Evolutionary conservation across 2,797 vertebrate species (phyloP).

Genomic region (Triplophysa bombifrons): DNA sequence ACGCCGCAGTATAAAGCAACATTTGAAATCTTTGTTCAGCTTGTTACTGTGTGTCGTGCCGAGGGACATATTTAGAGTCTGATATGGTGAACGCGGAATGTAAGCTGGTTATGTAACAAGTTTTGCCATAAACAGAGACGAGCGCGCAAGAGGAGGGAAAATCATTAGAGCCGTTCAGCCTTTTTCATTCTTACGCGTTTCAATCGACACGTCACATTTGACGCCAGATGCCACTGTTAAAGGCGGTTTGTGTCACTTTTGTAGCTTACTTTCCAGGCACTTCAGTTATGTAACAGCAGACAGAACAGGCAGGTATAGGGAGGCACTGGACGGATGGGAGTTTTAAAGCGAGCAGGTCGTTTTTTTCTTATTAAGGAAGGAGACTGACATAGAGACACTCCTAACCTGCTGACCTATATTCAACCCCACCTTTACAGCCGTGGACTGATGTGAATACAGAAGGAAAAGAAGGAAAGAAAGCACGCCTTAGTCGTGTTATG

Average conservation of each 20-base stretch:
- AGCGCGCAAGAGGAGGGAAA: slow-evolving; percentile 59
- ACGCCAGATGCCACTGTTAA: background rate
- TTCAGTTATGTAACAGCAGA: slow-evolving; percentile 77
- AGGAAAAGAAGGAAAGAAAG: slow-evolving; percentile 75
- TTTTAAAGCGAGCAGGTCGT: slow-evolving; percentile 62
- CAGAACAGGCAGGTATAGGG: slow-evolving; percentile 70
- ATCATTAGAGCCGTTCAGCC: slow-evolving; percentile 54
- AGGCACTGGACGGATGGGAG: slow-evolving; percentile 50
- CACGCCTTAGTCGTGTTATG: slow-evolving; percentile 77
- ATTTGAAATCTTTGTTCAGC: slow-evolving; percentile 29
- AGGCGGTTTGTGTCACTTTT: slow-evolving; percentile 58
- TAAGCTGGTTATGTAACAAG: slow-evolving; percentile 97
- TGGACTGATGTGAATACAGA: slow-evolving; percentile 77
- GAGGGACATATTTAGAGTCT: slow-evolving; percentile 87
- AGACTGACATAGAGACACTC: slow-evolving; percentile 77
- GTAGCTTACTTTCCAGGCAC: slow-evolving; percentile 65
- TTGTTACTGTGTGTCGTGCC: slow-evolving; percentile 59
- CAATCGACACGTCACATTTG: background rate
- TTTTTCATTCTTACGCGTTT: background rate
- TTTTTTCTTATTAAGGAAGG: slow-evolving; percentile 53
- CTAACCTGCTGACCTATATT: slow-evolving; percentile 83
- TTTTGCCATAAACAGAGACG: slow-evolving; percentile 93
- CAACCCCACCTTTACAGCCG: slow-evolving; percentile 71
- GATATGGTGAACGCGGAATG: slow-evolving; percentile 92
- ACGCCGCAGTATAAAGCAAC: background rate